These are phyloP conservation scores for Chloroceryle amazona DNA, from an alignment of 2,797 vertebrate genomes.

Conservation along the genomic window DNA sequence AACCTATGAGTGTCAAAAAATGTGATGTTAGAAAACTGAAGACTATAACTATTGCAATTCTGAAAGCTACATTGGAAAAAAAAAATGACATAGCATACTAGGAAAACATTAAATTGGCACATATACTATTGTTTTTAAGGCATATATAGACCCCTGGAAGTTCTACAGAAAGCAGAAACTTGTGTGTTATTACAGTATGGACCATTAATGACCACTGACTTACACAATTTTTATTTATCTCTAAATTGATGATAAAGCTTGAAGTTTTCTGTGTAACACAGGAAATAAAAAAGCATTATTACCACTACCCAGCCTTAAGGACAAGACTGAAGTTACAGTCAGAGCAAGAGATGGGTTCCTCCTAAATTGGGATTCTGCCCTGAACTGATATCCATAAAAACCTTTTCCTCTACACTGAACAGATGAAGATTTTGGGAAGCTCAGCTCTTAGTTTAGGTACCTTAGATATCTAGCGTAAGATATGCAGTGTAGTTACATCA, in stretches of 20 bases:
- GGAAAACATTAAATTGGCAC: not conserved
- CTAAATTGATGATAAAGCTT: not conserved
- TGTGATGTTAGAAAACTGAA: not conserved
- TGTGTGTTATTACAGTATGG: not conserved
- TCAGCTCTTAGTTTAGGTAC: not conserved
- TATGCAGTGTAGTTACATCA: not conserved
- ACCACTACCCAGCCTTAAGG: not conserved
- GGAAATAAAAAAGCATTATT: not conserved
- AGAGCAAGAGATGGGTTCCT: not conserved
- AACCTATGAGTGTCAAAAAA: conserved; percentile 16
- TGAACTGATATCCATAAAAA: not conserved
- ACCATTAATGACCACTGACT: not conserved
- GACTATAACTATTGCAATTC: not conserved
- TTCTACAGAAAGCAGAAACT: not conserved
- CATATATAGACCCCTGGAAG: not conserved
- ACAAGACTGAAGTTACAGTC: not conserved
- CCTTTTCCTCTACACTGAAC: not conserved
- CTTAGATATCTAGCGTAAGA: not conserved
- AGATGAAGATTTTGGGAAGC: not conserved
- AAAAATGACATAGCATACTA: not conserved
- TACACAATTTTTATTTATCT: not conserved
- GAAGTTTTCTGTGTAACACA: not conserved
- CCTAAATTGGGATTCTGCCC: not conserved
- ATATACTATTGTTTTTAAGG: not conserved
- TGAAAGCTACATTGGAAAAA: not conserved